phyloP scores from a whole-genome alignment of 53 echinoderm and acorn worm species.

The Pentamera pediparva region DNA sequence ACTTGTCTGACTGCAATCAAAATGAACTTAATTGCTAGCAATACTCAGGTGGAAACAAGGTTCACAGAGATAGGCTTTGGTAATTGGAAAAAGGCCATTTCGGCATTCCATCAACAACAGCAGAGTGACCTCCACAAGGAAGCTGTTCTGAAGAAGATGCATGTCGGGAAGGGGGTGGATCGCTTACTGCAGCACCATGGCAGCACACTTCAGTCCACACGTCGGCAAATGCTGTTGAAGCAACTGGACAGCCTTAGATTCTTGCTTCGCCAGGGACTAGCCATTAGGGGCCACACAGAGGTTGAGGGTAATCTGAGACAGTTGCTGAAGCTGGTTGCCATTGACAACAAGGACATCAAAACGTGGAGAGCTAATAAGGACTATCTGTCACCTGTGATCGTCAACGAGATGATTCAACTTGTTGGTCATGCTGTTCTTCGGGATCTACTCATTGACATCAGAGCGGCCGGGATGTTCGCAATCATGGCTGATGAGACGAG shows the following conservation, averaged over 20 bases:
- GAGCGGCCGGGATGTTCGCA: conserved; percentile 4
- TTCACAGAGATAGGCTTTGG: conserved; percentile 21
- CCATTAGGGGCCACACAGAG: conserved; percentile 16
- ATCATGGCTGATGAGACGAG: conserved; percentile 25
- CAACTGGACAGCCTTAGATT: conserved; percentile 10
- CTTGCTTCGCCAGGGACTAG: conserved; percentile 20
- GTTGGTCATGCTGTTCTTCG: conserved; percentile 22
- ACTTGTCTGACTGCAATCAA: background rate
- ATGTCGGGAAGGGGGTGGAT: background rate
- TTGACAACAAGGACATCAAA: background rate
- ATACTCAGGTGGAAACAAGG: background rate
- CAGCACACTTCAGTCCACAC: background rate
- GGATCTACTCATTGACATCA: conserved; percentile 7
- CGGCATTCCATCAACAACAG: background rate
- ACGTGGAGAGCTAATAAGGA: conserved; percentile 3
- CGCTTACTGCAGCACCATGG: background rate
- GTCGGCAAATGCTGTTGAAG: conserved; percentile 13
- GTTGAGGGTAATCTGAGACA: conserved; percentile 25
- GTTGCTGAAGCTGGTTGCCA: background rate
- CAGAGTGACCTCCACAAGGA: conserved; percentile 16
- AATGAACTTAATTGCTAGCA: background rate
- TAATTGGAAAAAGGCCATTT: conserved; percentile 22
- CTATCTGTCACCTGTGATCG: conserved; percentile 25
- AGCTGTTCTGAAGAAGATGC: background rate
- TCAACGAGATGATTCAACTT: conserved; percentile 19